These are phyloP conservation scores for Sinocyclocheilus rhinocerous DNA, from an alignment of 2,113 vertebrate genomes.

Conservation along the genomic window DNA sequence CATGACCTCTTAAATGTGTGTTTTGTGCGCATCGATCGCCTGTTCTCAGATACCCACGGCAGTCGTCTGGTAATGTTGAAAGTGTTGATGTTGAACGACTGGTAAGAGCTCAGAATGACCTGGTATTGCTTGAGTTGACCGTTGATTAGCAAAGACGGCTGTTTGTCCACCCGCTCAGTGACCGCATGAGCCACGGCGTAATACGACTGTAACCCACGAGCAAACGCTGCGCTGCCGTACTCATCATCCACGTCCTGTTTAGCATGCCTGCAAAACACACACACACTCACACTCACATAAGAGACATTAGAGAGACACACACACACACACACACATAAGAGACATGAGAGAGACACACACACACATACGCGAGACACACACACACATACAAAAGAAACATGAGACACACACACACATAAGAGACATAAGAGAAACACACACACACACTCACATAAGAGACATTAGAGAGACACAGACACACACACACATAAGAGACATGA, in stretches of 20 bases:
- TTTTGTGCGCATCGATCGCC: background rate
- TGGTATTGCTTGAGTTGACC: constrained; percentile 97
- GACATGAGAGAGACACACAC: no score
- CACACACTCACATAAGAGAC: no score
- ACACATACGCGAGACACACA: no score
- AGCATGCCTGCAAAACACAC: constrained; percentile 77
- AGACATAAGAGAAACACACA: no score
- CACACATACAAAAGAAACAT: no score
- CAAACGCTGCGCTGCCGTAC: constrained; percentile 82
- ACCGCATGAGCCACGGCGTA: constrained; percentile 95
- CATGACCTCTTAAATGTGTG: no score
- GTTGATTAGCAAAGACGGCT: constrained; percentile 90
- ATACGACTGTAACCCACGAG: constrained; percentile 90
- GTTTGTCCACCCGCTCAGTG: constrained; percentile 90
- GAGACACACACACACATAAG: no score
- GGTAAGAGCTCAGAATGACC: constrained; percentile 30
- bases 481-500: no score
- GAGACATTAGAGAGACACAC: no score
- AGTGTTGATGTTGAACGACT: background rate
- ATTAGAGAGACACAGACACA: no score
- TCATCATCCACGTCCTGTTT: constrained; percentile 96
- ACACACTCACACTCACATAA: no score
- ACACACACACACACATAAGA: no score
- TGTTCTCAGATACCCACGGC: background rate
- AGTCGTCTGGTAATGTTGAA: background rate